Evolutionary conservation across 2,113 vertebrate species (phyloP).

Genomic region (Panthera tigris): DNA sequence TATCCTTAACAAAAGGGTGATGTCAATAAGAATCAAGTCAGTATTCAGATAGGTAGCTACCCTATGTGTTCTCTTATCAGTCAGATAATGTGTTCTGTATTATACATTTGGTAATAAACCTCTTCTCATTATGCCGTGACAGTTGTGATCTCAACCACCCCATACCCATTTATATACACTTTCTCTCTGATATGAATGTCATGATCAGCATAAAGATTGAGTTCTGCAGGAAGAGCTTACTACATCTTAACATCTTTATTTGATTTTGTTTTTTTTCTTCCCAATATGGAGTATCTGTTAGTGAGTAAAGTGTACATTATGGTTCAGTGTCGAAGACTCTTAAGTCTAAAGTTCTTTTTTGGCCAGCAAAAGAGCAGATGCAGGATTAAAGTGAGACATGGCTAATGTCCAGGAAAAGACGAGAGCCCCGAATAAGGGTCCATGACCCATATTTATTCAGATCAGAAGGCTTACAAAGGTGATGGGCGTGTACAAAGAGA

Average conservation of each 20-base stretch:
- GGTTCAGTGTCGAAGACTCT: neutral
- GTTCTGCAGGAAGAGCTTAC: neutral
- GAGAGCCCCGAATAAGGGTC: too few species aligned
- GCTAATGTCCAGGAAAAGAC: too few species aligned
- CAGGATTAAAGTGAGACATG: too few species aligned
- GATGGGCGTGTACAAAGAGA: too few species aligned
- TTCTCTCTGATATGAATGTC: neutral
- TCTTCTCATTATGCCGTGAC: neutral
- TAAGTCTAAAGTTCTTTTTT: too few species aligned
- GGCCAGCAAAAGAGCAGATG: too few species aligned
- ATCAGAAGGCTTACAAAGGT: too few species aligned
- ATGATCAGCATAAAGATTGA: neutral
- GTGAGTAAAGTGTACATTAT: neutral
- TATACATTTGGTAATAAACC: neutral
- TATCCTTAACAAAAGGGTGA: neutral
- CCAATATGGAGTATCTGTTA: neutral
- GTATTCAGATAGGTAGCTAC: neutral
- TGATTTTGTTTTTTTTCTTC: neutral
- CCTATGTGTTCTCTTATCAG: neutral
- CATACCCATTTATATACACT: neutral
- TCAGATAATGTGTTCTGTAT: neutral
- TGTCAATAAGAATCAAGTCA: neutral
- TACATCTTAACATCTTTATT: neutral
- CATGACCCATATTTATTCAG: too few species aligned
- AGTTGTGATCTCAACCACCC: neutral